These are phyloP conservation scores for Lasioglossum leucozonium DNA, from an alignment of 2,888 invertebrate genomes.

Conservation along the genomic window DNA sequence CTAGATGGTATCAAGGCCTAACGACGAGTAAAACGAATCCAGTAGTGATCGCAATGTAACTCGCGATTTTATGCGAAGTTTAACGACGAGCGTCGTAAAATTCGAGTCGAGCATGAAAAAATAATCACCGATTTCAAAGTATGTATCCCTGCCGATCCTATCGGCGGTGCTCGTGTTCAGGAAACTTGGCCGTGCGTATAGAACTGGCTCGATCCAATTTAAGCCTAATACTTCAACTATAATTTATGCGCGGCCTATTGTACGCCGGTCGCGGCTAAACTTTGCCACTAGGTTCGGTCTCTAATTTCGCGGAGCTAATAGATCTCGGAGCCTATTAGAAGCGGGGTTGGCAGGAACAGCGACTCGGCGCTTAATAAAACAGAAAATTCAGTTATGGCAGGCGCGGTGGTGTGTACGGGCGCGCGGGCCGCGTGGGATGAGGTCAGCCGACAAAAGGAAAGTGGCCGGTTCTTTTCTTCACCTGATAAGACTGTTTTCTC, in stretches of 20 bases:
- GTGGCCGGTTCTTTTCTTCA: constrained; percentile 44
- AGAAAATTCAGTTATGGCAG: constrained; percentile 24
- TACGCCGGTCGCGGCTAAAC: background rate
- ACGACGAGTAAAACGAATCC: background rate
- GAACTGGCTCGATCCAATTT: constrained; percentile 4
- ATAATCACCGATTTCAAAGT: background rate
- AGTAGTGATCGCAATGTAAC: background rate
- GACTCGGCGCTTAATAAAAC: constrained; percentile 20
- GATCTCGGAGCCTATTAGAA: background rate
- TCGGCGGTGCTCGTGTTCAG: background rate
- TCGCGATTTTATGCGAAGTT: background rate
- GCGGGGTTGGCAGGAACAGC: background rate
- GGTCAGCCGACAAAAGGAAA: constrained; percentile 54
- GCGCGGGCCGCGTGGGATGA: constrained; percentile 31
- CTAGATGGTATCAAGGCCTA: background rate
- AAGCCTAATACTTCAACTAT: background rate
- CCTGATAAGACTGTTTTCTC: constrained; percentile 57
- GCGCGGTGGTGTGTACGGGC: background rate
- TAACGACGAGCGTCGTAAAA: constrained; percentile 1
- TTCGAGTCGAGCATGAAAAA: background rate
- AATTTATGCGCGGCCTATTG: background rate
- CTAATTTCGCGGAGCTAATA: constrained; percentile 11
- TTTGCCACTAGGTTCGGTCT: background rate
- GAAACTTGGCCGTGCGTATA: background rate
- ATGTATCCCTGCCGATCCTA: background rate